Evolutionary conservation across 1,140 invertebrate species (phyloP).

Genomic region (Neotoxoptera formosana): DNA sequence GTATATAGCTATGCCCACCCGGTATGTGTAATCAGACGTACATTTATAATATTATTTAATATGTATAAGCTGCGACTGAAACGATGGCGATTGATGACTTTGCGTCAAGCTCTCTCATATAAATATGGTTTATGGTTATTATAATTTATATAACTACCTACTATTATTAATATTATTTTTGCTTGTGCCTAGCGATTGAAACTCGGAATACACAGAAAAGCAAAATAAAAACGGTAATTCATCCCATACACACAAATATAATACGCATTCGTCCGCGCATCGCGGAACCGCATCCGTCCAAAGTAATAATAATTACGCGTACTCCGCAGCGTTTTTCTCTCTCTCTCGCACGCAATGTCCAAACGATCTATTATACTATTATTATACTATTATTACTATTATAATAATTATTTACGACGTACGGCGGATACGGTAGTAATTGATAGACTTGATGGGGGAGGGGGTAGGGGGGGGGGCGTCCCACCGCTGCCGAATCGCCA

Average conservation of each 20-base stretch:
- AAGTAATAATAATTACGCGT: background rate
- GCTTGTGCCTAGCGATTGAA: background rate
- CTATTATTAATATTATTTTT: background rate
- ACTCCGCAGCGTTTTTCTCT: background rate
- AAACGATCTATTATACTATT: background rate
- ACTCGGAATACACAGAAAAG: background rate
- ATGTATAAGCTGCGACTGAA: background rate
- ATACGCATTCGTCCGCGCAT: background rate
- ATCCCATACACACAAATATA: background rate
- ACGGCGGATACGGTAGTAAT: slow-evolving; percentile 1
- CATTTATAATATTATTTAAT: background rate
- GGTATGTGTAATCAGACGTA: background rate
- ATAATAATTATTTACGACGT: background rate
- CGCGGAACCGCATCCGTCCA: background rate
- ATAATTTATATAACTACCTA: background rate
- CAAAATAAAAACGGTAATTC: background rate
- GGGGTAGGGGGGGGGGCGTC: background rate
- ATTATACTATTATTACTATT: background rate
- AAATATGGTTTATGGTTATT: background rate
- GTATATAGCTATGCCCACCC: background rate
- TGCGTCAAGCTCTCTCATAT: background rate
- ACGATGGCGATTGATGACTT: background rate
- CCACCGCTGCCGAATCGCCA: background rate
- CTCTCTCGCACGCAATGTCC: background rate
- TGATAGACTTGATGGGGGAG: background rate